Conservation (phyloP, 2,888 invertebrate species). For the Chrysina gloriosa region DNA sequence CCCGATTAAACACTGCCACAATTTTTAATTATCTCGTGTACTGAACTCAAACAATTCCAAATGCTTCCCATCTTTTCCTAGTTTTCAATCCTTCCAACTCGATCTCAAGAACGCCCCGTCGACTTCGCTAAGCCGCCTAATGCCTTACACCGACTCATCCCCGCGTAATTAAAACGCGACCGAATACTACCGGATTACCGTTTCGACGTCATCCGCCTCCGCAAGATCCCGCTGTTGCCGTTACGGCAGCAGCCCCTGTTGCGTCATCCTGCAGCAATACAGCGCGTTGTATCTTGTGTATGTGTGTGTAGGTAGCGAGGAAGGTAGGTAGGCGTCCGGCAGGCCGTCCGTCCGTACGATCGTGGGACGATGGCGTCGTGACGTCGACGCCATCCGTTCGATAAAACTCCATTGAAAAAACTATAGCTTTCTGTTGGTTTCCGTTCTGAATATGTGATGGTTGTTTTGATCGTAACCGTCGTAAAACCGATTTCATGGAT, state of each 20-base stretch:
- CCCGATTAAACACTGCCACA: too few species aligned
- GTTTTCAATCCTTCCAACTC: too few species aligned
- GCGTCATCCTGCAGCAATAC: constrained; percentile 29
- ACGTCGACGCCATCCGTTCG: constrained; percentile 7
- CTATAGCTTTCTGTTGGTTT: too few species aligned
- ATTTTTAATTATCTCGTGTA: too few species aligned
- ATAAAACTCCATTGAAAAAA: too few species aligned
- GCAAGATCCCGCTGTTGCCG: background rate
- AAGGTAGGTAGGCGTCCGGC: constrained; percentile 18
- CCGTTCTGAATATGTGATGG: too few species aligned
- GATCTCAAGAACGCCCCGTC: too few species aligned
- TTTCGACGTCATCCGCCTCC: background rate
- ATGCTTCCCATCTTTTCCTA: too few species aligned
- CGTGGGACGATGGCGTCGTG: constrained; percentile 28
- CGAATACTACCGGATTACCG: constrained; percentile 24
- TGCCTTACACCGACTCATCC: constrained; percentile 33
- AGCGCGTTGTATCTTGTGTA: too few species aligned
- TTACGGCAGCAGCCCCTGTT: constrained; percentile 3
- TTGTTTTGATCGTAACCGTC: too few species aligned
- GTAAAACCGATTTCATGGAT: too few species aligned
- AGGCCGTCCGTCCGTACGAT: constrained; percentile 2
- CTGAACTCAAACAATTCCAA: too few species aligned
- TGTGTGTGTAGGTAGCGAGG: background rate
- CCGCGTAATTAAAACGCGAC: constrained; percentile 31
- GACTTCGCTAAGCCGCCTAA: constrained; percentile 16